phyloP scores from a whole-genome alignment of 2,113 vertebrate species.

The Aleadryas rufinucha region DNA sequence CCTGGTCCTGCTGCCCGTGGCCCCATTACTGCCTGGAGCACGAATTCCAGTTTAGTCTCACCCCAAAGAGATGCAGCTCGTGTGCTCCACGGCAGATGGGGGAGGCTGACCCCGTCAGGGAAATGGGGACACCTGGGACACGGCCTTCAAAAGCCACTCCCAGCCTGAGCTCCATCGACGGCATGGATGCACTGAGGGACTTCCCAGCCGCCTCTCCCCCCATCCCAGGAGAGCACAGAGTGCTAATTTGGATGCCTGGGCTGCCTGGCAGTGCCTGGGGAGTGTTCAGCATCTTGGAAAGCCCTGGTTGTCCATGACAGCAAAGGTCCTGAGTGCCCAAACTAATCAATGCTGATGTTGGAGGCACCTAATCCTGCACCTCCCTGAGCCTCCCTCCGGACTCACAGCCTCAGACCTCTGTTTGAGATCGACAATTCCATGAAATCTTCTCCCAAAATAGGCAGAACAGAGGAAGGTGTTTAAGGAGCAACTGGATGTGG shows the following conservation, averaged over 20 bases:
- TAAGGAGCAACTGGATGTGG: background rate
- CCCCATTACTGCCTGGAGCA: background rate
- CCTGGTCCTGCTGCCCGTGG: background rate
- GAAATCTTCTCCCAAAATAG: background rate
- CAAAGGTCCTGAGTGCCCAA: background rate
- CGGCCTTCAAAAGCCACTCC: background rate
- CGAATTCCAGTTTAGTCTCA: background rate
- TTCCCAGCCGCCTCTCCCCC: background rate
- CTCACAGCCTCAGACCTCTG: background rate
- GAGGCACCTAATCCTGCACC: background rate
- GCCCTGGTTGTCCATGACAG: background rate
- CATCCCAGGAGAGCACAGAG: background rate
- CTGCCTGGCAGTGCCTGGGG: background rate
- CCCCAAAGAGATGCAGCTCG: background rate
- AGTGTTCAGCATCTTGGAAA: background rate
- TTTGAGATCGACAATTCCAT: background rate
- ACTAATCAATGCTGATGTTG: background rate
- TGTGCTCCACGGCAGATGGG: rapidly evolving
- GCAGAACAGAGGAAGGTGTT: background rate
- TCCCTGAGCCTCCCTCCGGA: background rate
- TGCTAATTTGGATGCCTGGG: background rate
- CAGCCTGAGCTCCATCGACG: rapidly evolving
- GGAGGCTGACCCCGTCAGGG: background rate
- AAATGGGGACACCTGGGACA: background rate
- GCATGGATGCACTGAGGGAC: background rate